Percentiles rank a stretch among this genome's conserved stretches.
These are phyloP conservation scores for Eurosta solidaginis DNA, from an alignment of 1,140 invertebrate species.

Conservation along the genomic window DNA sequence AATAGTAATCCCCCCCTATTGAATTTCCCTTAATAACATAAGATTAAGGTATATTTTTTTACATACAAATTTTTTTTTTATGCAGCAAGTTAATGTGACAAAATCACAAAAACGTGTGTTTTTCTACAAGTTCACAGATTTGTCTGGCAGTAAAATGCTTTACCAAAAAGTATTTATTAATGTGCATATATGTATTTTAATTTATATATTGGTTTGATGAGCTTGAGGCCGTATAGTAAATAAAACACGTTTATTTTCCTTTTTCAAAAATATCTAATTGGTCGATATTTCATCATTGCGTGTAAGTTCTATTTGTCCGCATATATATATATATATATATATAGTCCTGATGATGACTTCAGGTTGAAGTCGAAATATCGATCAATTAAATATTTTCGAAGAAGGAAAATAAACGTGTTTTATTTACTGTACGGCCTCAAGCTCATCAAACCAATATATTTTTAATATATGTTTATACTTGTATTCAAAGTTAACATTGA, in stretches of 20 bases:
- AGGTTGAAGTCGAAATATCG: too few species aligned
- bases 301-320: too few species aligned
- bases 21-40: slow-evolving; percentile 25
- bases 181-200: neutral
- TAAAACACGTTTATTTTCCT: too few species aligned
- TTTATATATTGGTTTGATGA: slow-evolving; percentile 55
- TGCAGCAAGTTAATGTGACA: slow-evolving; percentile 24
- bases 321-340: too few species aligned
- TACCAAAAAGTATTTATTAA: neutral
- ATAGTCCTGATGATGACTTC: too few species aligned
- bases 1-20: slow-evolving; percentile 39
- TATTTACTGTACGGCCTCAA: too few species aligned
- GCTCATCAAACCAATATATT: too few species aligned
- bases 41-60: slow-evolving; percentile 35
- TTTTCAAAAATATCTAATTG: too few species aligned
- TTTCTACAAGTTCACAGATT: neutral
- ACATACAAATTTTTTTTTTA: slow-evolving; percentile 44
- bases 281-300: too few species aligned
- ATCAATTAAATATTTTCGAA: too few species aligned
- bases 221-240: too few species aligned
- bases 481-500: neutral
- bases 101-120: slow-evolving; percentile 31
- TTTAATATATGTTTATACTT: neutral
- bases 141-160: neutral
- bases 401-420: too few species aligned